Base-by-base conservation (phyloP, 2,888 invertebrate genomes). In the Leptinotarsa haldemani region DNA sequence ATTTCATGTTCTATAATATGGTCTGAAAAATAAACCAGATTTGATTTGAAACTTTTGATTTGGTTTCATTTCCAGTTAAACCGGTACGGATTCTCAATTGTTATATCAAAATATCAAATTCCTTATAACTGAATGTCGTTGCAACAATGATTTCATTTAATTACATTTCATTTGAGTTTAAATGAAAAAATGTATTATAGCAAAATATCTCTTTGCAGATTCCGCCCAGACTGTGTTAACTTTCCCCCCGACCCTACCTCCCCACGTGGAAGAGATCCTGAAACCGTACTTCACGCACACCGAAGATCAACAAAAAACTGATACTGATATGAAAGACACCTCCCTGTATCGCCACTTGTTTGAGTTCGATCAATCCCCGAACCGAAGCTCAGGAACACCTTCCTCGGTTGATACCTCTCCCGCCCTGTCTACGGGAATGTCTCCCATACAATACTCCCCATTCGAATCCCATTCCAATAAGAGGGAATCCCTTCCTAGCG, bases 211-310 rank as follows among this genome's bases (percentile, higher is more conserved):
- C 4, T 50, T 50, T 71, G 74, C 82, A 93, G 93, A 89, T 86
- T 90, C 90, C 88, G 89, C 90, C 56, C 93, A 94, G 87, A 94
- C 93, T 46, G 85, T 90, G 73, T 87, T 93, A 77, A 90, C 92
- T 46, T 85, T 94, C 74, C 93, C 93, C 69, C 89, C 91, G 25
- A 86, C 89, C 80, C 85, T 94, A 50, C 93, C 93, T 3, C 86
- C 89, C 69, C 90, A 91, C 82, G 82, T 93, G 25, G 92, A 92
- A 86, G 90, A 90, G 80, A 86, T 89, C 50, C 86, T 93, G 22
- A 89, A 90, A 83, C 91, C 92, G 61, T 93, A 90, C 85, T 92
- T 90, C 83, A 91, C 90, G 52, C 91, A 89, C 81, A 90, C 88
- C 47, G 87, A 88, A 82, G 88, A 84, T 66, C 84, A 86, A 72